These are phyloP conservation scores for Odocoileus virginianus DNA, from an alignment of 2,113 vertebrate genomes.

Conservation along the genomic window DNA sequence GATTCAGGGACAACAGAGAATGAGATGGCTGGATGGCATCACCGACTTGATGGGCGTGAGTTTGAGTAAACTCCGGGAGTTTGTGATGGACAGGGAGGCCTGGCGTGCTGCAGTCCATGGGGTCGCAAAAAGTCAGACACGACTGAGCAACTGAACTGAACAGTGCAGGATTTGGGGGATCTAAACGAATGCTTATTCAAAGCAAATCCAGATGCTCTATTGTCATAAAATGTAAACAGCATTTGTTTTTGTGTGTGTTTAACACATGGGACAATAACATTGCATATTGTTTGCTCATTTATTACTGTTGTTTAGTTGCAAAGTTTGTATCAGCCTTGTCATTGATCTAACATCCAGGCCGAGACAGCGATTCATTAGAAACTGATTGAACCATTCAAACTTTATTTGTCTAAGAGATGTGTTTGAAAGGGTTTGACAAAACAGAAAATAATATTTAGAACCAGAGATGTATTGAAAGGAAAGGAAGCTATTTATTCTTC, in stretches of 20 bases:
- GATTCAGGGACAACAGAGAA: no score
- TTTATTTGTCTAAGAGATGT: background rate
- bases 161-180: background rate
- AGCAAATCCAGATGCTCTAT: background rate
- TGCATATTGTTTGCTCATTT: background rate
- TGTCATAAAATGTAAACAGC: background rate
- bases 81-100: no score
- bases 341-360: background rate
- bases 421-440: background rate
- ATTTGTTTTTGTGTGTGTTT: background rate
- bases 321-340: background rate
- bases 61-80: no score
- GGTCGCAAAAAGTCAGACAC: no score
- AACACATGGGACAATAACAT: background rate
- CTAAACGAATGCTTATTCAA: constrained; percentile 18
- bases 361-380: background rate
- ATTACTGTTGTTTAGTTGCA: background rate
- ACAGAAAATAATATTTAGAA: background rate
- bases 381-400: background rate
- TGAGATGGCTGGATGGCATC: no score
- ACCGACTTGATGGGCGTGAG: no score
- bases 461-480: background rate
- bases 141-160: no score
- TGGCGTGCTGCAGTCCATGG: no score
- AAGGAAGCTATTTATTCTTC: background rate